Percentiles rank a stretch among this genome's conserved stretches.
phyloP scores from a whole-genome alignment of 2,113 vertebrate genomes.

The Pimephales promelas region DNA sequence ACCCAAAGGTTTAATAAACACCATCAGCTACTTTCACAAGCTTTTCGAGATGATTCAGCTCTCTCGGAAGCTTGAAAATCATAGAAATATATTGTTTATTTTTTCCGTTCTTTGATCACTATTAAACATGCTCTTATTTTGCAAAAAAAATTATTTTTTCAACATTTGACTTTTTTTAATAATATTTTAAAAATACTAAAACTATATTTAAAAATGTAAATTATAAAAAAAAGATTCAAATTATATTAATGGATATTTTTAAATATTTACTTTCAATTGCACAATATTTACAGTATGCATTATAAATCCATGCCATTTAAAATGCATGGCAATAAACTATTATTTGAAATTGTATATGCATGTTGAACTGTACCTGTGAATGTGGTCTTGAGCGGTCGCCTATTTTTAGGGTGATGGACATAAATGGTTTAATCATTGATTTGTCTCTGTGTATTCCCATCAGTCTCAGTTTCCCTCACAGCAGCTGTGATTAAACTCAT shows the following conservation, averaged over 20 bases:
- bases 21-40: background rate
- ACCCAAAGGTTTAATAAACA: background rate
- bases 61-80: background rate
- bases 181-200: background rate
- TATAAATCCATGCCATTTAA: background rate
- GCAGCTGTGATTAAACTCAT: background rate
- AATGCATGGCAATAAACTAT: too few species aligned
- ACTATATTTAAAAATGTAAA: too few species aligned
- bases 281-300: background rate
- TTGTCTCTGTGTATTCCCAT: background rate
- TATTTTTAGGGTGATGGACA: background rate
- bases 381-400: background rate
- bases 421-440: constrained; percentile 15
- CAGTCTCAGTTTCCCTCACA: background rate
- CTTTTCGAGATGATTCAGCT: background rate
- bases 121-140: too few species aligned
- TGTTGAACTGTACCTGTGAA: background rate
- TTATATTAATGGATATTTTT: background rate
- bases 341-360: background rate
- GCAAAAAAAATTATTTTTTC: background rate
- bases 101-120: background rate
- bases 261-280: background rate
- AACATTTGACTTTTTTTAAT: background rate
- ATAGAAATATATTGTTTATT: background rate
- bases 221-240: background rate